A percentile compares a stretch with the other conserved stretches of the same genome.
These are phyloP conservation scores for Macrostomum cliftonense DNA, from an alignment of 2,888 invertebrate genomes.

Conservation along the genomic window DNA sequence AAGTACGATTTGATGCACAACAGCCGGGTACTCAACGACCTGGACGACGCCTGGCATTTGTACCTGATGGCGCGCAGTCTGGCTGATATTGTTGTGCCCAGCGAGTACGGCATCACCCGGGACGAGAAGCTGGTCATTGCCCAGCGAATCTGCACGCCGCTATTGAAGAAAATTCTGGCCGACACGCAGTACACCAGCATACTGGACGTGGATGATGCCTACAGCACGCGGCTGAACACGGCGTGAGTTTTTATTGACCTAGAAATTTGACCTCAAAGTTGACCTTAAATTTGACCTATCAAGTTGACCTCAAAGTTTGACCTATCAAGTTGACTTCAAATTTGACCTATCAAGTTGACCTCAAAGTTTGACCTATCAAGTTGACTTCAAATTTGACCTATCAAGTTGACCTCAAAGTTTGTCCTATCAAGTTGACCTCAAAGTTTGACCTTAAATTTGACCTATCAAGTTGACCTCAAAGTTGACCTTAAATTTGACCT, in stretches of 20 bases:
- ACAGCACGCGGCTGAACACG: not conserved
- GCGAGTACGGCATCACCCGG: slow-evolving; percentile 77
- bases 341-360: too few species aligned
- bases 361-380: too few species aligned
- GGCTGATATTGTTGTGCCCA: slow-evolving; percentile 90
- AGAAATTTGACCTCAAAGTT: too few species aligned
- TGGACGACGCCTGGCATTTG: slow-evolving; percentile 32
- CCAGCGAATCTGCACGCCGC: slow-evolving; percentile 86
- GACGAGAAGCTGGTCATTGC: slow-evolving; percentile 89
- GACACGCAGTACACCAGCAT: slow-evolving; percentile 58
- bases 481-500: not conserved
- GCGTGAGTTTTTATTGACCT: too few species aligned
- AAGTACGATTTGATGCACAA: slow-evolving; percentile 94
- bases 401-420: too few species aligned
- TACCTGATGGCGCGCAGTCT: slow-evolving; percentile 87
- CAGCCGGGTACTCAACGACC: slow-evolving; percentile 67
- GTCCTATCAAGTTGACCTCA: too few species aligned
- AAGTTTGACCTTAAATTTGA: too few species aligned
- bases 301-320: too few species aligned
- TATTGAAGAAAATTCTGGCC: slow-evolving; percentile 78
- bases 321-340: not conserved
- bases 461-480: not conserved
- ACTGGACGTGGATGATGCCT: slow-evolving; percentile 26
- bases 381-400: too few species aligned
- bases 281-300: too few species aligned